phyloP scores from a whole-genome alignment of 2,797 vertebrate genomes.

The Pseudochirops corinnae region DNA sequence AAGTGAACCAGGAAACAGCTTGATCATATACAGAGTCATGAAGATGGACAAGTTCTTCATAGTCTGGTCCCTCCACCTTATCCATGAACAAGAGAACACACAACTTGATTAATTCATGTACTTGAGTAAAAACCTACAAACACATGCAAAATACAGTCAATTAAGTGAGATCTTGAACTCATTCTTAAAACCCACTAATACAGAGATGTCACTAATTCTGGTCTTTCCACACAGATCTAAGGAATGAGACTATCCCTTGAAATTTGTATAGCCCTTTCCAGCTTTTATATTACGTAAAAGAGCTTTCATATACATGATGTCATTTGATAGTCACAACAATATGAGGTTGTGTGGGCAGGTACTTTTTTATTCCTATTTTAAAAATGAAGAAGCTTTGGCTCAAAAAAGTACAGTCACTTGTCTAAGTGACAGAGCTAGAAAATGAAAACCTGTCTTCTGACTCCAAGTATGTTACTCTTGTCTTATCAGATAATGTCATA shows the following conservation, averaged over 20 bases:
- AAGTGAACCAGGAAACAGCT: conserved; percentile 94
- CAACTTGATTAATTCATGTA: conserved; percentile 48
- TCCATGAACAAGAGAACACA: conserved; percentile 30
- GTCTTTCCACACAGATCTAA: neutral
- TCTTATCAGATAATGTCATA: neutral
- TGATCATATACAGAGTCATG: conserved; percentile 94
- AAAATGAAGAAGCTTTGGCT: neutral
- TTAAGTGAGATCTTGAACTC: neutral
- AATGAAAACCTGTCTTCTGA: too few species aligned
- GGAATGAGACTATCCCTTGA: neutral
- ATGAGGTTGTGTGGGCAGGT: neutral
- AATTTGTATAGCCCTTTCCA: neutral
- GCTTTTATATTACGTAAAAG: neutral
- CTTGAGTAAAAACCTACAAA: neutral
- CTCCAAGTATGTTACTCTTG: neutral
- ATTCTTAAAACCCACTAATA: neutral
- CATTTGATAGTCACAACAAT: neutral
- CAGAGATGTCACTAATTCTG: neutral
- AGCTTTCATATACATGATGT: neutral
- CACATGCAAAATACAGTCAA: neutral
- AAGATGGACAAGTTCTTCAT: conserved; percentile 90
- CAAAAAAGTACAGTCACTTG: too few species aligned
- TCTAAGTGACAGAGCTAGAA: neutral
- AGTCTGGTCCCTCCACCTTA: conserved; percentile 92
- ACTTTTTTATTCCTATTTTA: neutral